phyloP scores from a whole-genome alignment of 2,888 invertebrate species.

The Schizotus pectinicornis region DNA sequence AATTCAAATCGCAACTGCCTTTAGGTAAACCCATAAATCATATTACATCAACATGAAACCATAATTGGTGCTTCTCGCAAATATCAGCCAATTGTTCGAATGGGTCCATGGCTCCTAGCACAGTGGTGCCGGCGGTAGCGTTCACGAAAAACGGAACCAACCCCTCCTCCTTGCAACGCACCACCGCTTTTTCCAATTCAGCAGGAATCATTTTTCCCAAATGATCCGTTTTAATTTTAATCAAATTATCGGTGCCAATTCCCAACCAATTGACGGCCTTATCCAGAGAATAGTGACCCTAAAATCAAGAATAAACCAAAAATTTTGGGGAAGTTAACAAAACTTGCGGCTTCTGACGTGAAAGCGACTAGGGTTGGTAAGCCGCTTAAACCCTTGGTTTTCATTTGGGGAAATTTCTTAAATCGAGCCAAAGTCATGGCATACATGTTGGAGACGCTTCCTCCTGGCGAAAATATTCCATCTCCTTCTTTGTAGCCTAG shows the following conservation, averaged over 20 bases:
- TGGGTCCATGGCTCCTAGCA: conserved; percentile 83
- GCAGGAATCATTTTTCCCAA: conserved; percentile 70
- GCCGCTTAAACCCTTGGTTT: conserved; percentile 68
- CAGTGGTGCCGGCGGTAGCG: conserved; percentile 82
- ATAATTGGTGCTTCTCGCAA: conserved; percentile 71
- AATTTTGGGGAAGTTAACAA: background rate
- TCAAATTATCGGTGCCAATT: conserved; percentile 76
- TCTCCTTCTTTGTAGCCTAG: conserved; percentile 72
- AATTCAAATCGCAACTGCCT: conserved; percentile 8
- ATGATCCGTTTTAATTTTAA: conserved; percentile 70
- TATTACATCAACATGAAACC: conserved; percentile 83
- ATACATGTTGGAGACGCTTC: conserved; percentile 81
- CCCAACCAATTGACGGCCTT: conserved; percentile 86
- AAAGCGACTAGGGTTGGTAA: conserved; percentile 72
- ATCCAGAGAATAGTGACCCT: conserved; percentile 82
- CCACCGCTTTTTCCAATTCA: conserved; percentile 67
- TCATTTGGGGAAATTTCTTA: conserved; percentile 70
- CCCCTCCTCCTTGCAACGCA: conserved; percentile 58
- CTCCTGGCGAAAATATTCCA: conserved; percentile 81
- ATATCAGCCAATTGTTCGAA: conserved; percentile 70
- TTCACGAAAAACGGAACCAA: conserved; percentile 73
- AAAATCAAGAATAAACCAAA: conserved; percentile 42
- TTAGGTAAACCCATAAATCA: background rate
- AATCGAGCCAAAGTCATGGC: conserved; percentile 77
- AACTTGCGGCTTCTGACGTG: conserved; percentile 76